These are phyloP conservation scores for Murina feae DNA, from an alignment of 2,113 vertebrate genomes.

Conservation along the genomic window DNA sequence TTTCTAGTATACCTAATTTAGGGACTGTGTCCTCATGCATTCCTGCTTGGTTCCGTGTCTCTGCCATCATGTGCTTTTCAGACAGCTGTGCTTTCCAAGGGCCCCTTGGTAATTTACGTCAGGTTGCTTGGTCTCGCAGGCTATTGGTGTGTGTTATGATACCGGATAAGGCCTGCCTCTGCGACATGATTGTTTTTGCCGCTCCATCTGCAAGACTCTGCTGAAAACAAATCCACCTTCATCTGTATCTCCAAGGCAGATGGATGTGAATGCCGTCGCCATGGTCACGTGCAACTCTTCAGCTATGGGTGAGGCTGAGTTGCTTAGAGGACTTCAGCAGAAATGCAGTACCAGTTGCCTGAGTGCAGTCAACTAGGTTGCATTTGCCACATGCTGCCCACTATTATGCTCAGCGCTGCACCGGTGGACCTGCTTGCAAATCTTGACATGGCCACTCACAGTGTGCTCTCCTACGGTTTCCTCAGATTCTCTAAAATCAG, in stretches of 20 bases:
- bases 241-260: background rate
- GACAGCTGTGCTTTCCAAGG: background rate
- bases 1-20: background rate
- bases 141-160: background rate
- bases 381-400: rapidly evolving
- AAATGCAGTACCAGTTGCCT: rapidly evolving
- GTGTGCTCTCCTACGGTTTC: background rate
- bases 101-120: background rate
- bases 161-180: background rate
- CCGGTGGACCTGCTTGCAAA: no score
- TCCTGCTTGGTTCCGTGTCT: background rate
- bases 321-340: background rate
- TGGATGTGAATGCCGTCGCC: rapidly evolving
- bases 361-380: background rate
- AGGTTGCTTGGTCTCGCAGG: background rate
- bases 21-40: background rate
- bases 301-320: background rate
- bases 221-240: background rate
- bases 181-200: background rate
- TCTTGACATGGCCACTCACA: background rate
- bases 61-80: background rate
- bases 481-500: background rate
- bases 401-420: rapidly evolving
- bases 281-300: background rate
- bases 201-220: background rate